Conservation (phyloP, 2,888 invertebrate species). For the Agrotis puta region DNA sequence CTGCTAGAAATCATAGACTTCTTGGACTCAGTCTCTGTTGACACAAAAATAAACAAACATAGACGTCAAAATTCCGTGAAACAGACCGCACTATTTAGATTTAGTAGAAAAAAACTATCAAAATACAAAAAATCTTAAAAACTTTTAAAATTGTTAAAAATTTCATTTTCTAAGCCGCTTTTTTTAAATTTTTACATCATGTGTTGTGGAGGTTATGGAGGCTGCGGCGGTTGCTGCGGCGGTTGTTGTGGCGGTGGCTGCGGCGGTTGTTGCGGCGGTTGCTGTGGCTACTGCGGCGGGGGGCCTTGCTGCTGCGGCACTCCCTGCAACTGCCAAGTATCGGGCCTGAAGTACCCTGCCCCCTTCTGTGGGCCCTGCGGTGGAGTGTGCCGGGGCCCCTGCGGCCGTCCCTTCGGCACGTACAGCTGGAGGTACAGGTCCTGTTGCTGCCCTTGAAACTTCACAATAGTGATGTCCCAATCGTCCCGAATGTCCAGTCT, state of each 20-base stretch:
- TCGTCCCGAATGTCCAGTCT: constrained; percentile 11
- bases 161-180: not conserved
- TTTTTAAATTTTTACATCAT: constrained; percentile 25
- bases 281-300: constrained; percentile 50
- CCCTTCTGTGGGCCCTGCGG: constrained; percentile 78
- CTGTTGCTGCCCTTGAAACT: constrained; percentile 65
- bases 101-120: constrained; percentile 33
- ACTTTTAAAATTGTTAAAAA: constrained; percentile 43
- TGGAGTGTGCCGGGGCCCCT: constrained; percentile 71
- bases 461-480: not conserved
- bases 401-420: constrained; percentile 80
- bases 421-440: constrained; percentile 81
- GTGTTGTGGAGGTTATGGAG: constrained; percentile 50
- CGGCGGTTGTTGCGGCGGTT: constrained; percentile 64
- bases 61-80: constrained; percentile 26
- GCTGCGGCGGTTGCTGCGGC: constrained; percentile 45
- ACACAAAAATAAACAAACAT: constrained; percentile 33
- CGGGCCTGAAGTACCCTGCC: constrained; percentile 75
- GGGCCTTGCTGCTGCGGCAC: constrained; percentile 69
- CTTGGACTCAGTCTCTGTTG: not conserved
- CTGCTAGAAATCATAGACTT: constrained; percentile 27
- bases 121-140: constrained; percentile 48
- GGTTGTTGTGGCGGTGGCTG: constrained; percentile 46
- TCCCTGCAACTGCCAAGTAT: constrained; percentile 79
- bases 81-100: constrained; percentile 20